Base-by-base conservation (phyloP, 2,113 vertebrate genomes). In the Benitochromis conjunctus region DNA sequence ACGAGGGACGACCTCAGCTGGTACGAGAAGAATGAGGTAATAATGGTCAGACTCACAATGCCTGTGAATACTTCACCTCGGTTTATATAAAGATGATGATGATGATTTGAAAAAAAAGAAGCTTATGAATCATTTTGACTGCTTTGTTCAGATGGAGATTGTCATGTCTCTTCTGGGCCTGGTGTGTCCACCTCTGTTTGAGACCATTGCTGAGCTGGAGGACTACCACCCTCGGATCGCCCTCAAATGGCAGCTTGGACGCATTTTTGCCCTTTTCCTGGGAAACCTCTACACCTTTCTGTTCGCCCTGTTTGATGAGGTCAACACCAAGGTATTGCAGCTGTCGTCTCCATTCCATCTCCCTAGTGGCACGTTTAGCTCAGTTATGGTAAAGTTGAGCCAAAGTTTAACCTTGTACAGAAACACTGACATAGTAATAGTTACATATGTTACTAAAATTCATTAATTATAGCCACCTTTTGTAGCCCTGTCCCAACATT, bases 21-120 rank as follows among this genome's bases (percentile, higher is more conserved):
- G 99, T 99, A 99, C 56, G 98, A 99, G 95, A 98, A 99, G 95
- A 99, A 99, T 29, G 99, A 99, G 98, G 99, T 99, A 96, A 95
- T 57, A 41, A 46, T 57, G 46, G 5, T 55, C 34, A 79, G 14
- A 19, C 6, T 76, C 43, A 51, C 43, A 31, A 8, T 29, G 31
- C 13, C 24, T 62, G n/a, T 36, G 10, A 21, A 64, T 9, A 60
- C 36, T 60, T 76, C 9, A 31, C 9, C 26, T n/a, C 24, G 3
- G 71, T 31, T 76, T 19, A n/a, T 76, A 19, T 53, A 76, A 74
- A 19, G 69, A 48, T 29, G 24, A 74, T 76, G 26, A 26, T 26
- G 26, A 26, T 26, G 26, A 26, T 26, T 26, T 26, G 26, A 26
- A 26, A 26, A 26, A 3, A 26, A 18, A 54, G 4, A 19, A 74